Evolutionary conservation across 2,888 invertebrate species (phyloP).

Genomic region (Apodemia duryi): DNA sequence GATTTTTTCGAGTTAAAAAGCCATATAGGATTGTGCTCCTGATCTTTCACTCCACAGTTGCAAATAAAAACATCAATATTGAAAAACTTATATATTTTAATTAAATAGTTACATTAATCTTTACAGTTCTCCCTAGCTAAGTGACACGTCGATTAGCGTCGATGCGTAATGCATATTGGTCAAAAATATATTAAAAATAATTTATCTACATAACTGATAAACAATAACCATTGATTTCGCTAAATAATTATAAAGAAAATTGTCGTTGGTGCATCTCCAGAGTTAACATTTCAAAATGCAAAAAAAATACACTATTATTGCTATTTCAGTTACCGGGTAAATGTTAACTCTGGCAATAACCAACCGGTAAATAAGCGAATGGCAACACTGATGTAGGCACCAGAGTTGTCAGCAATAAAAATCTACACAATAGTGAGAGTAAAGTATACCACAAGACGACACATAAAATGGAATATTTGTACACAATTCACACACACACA

Average conservation of each 20-base stretch:
- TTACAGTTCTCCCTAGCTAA: constrained; percentile 76
- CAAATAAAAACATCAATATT: constrained; percentile 34
- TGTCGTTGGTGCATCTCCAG: background rate
- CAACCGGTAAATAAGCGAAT: constrained; percentile 23
- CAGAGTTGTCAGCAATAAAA: constrained; percentile 11
- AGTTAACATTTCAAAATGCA: background rate
- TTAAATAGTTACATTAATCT: constrained; percentile 78
- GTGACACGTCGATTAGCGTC: constrained; percentile 43
- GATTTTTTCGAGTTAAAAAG: no score
- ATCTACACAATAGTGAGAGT: constrained; percentile 19
- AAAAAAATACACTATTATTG: constrained; percentile 13
- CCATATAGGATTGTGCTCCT: background rate
- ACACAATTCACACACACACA: constrained; percentile 38
- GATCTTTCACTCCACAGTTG: background rate
- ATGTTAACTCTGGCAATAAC: constrained; percentile 1
- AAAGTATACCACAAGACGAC: constrained; percentile 25
- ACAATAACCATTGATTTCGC: constrained; percentile 14
- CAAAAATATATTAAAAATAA: constrained; percentile 14
- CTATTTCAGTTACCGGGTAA: background rate
- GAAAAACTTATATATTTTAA: constrained; percentile 78
- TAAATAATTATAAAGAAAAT: constrained; percentile 15
- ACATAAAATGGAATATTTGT: constrained; percentile 53
- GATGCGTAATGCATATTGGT: constrained; percentile 13
- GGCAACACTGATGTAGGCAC: constrained; percentile 21
- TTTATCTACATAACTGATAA: constrained; percentile 13